Percentiles rank a stretch among this genome's conserved stretches.
phyloP scores from a whole-genome alignment of 2,113 vertebrate genomes.

The Colius striatus region DNA sequence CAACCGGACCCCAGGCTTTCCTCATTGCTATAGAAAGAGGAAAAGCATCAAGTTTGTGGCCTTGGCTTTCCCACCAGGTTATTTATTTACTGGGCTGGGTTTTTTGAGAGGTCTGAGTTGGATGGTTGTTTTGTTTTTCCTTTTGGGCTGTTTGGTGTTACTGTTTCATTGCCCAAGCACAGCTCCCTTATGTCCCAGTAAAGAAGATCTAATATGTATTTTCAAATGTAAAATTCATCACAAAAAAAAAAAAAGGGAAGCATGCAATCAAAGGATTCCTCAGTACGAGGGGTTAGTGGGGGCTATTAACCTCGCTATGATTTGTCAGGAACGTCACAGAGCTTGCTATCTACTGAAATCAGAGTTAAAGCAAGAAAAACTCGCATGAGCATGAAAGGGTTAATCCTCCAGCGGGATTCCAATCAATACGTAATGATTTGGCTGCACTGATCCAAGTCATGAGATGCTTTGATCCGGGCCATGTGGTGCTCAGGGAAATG shows the following conservation, averaged over 20 bases:
- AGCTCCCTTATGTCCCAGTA: background rate
- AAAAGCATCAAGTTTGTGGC: background rate
- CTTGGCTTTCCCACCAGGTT: constrained; percentile 6
- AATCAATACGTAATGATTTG: constrained; percentile 88
- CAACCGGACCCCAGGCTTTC: background rate
- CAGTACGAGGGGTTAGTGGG: background rate
- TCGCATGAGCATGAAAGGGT: constrained; percentile 44
- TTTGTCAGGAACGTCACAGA: background rate
- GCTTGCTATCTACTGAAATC: background rate
- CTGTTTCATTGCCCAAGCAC: background rate
- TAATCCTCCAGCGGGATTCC: constrained; percentile 69
- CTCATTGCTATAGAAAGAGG: background rate
- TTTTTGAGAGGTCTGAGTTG: background rate
- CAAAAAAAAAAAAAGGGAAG: background rate
- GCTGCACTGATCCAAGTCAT: constrained; percentile 81
- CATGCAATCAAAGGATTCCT: constrained; percentile 28
- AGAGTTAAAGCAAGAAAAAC: background rate
- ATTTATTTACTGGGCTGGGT: background rate
- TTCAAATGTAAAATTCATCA: constrained; percentile 21
- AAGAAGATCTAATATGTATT: background rate
- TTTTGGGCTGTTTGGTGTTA: too few species aligned
- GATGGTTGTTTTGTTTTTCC: background rate
- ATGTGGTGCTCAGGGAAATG: constrained; percentile 75
- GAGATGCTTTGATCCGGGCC: constrained; percentile 82
- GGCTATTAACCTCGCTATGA: constrained; percentile 1